Conservation (phyloP, 2,888 invertebrate species). For the Tipula confusa region DNA sequence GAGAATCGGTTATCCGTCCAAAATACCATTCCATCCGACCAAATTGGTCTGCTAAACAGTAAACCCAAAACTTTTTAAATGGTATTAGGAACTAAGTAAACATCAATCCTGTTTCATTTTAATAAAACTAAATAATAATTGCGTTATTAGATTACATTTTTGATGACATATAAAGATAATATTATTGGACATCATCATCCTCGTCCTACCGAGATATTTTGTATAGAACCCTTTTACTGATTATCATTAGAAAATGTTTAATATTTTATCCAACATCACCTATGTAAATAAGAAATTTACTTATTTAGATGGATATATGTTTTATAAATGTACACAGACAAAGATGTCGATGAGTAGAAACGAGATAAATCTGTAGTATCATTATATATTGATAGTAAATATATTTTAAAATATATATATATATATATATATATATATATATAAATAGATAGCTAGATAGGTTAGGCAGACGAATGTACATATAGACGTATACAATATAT, state of each 20-base stretch:
- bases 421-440: too few relatives aligned
- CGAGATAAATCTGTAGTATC: background rate
- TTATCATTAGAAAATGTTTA: background rate
- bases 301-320: background rate
- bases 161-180: background rate
- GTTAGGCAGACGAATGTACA: background rate
- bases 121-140: background rate
- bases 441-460: background rate
- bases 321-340: background rate
- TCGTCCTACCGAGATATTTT: background rate
- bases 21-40: too few relatives aligned
- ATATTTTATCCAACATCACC: background rate
- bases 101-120: background rate
- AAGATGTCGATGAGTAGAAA: background rate
- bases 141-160: background rate
- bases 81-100: background rate
- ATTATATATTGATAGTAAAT: background rate
- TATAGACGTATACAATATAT: background rate
- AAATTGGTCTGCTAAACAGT: too few relatives aligned
- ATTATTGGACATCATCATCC: background rate
- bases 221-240: background rate
- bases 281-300: too few relatives aligned
- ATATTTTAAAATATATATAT: background rate
- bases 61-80: background rate
- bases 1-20: too few relatives aligned